Evolutionary conservation across 2,888 invertebrate species (phyloP), one percentile per base, ranked within the genome.

Genomic region (Selenia dentaria): DNA sequence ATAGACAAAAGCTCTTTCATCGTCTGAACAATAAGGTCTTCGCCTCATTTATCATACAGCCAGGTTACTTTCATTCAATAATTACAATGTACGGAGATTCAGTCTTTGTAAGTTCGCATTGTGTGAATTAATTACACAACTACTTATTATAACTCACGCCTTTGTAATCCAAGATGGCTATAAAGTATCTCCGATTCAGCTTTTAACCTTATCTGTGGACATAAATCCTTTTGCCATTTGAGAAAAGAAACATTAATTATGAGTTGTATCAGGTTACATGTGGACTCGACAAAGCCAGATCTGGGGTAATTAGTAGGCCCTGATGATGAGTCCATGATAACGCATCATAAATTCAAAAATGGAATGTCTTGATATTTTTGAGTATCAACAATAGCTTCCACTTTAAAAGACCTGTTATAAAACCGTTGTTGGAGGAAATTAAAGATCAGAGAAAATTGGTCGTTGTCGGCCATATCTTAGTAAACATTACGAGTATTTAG

Each of bases 1-100:
- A 81, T 83, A 86, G 79, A 89, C 89, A 89, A 90, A 87, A 80
- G 84, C 62, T 78, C 86, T 88, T 89, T 89, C 82, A 88, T 81
- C 71, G 73, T 63, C 68, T 67, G 77, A 74, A 89, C 88, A 89
- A 89, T 86, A 74, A 56, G 74, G 80, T 82, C 83, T 83, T 79
- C 79, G 81, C 79, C 75, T 90, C 89, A 88, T 90, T 89, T 86
- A 87, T 90, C 88, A 89, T 84, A 80, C 79, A 81, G 78, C 72
- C 85, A 84, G 81, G 84, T 83, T 81, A 89, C 88, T 88, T 86
- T 88, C 88, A 87, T 84, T 80, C 80, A 79, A 81, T 88, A 84
- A 88, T 88, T 87, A 88, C 83, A 84, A 85, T 79, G 86, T 83
- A 76, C 67, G 74, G 74, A 70, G 74, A 70, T 77, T 78, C 70